phyloP scores from a whole-genome alignment of 2,888 invertebrate genomes.

The Onthophagus sagittarius region DNA sequence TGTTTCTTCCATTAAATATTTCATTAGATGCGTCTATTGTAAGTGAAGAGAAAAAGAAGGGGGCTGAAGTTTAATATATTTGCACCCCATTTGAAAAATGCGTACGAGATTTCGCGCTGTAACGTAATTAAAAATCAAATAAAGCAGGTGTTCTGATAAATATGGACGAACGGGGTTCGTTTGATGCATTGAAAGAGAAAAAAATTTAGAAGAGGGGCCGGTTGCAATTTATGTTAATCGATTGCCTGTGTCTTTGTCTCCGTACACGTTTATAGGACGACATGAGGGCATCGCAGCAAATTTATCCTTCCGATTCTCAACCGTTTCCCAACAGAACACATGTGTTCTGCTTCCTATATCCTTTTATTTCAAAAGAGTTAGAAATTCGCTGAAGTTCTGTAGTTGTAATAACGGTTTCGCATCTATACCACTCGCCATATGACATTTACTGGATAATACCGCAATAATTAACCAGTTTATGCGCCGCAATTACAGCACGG shows the following conservation, averaged over 20 bases:
- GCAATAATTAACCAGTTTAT: not conserved
- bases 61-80: constrained; percentile 16
- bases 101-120: not conserved
- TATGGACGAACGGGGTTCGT: constrained; percentile 8
- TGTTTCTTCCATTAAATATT: constrained; percentile 22
- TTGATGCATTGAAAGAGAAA: not conserved
- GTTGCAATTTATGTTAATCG: constrained; percentile 5
- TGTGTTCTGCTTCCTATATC: too few relatives aligned
- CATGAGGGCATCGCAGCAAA: not conserved
- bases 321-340: not conserved
- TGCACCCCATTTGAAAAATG: not conserved
- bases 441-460: not conserved
- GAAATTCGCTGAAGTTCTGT: not conserved
- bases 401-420: not conserved
- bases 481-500: not conserved
- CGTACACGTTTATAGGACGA: not conserved
- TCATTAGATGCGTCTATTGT: constrained; percentile 18
- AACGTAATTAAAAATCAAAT: constrained; percentile 36
- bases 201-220: not conserved
- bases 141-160: constrained; percentile 34
- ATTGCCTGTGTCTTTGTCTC: not conserved
- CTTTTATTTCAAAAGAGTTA: not conserved
- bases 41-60: not conserved
- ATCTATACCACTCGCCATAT: not conserved
- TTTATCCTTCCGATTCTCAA: not conserved